Evolutionary conservation across 2,888 invertebrate species (phyloP).

Genomic region (Psococerastis gibbosa): DNA sequence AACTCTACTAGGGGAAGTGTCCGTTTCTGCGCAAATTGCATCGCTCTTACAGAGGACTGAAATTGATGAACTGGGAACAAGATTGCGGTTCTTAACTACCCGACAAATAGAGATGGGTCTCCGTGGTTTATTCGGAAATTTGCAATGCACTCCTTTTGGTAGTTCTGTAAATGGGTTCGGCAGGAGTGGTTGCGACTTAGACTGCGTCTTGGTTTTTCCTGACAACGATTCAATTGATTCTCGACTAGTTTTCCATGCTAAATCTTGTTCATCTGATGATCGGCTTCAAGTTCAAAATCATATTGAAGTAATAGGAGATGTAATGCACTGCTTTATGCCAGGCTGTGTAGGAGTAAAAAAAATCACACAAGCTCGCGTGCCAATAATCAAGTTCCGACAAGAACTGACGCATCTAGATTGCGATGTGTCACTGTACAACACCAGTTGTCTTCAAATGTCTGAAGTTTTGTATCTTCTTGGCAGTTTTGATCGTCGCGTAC

Average conservation of each 20-base stretch:
- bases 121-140: background rate
- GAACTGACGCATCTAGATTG: conserved; percentile 3
- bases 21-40: background rate
- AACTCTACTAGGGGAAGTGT: background rate
- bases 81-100: conserved; percentile 1
- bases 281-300: conserved; percentile 1
- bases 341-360: background rate
- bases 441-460: background rate
- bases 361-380: background rate
- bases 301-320: background rate
- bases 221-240: background rate
- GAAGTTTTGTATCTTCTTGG: background rate
- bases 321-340: background rate
- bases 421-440: conserved; percentile 1
- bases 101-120: background rate
- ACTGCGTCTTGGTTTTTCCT: background rate
- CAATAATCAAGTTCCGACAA: conserved; percentile 4
- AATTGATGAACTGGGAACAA: conserved; percentile 2
- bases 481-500: background rate
- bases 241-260: background rate
- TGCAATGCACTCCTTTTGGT: background rate
- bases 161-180: conserved; percentile 1
- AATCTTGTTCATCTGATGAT: background rate
- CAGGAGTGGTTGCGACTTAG: background rate
- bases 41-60: background rate